Evolutionary conservation across 2,797 vertebrate species (phyloP), one percentile per base, ranked within the genome.

Genomic region (Sitta carolinensis): DNA sequence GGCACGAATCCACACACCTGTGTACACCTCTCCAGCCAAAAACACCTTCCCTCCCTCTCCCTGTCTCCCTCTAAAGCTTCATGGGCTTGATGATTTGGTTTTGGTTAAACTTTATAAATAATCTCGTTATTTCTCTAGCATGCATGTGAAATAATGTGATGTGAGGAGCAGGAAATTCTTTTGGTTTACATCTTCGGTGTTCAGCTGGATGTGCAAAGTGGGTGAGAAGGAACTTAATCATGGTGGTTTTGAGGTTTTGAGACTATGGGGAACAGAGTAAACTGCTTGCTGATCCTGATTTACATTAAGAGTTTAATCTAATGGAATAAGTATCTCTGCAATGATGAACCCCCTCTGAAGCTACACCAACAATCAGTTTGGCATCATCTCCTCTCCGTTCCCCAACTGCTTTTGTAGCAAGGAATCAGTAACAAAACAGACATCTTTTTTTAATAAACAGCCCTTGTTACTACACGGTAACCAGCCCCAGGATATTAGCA

Each of bases 221-320:
- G 68, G 62, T 93, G 87, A 96, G 74, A 94, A 94, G 34, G 72
- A 93, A 89, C 55, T 85, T 95, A 92, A 96, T 91, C 54, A 66
- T 0, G 0, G 94, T 85, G 80, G 83, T 55, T 95, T 96, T 82
- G 95, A 94, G 93, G 93, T 93, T 94, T 95, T 64, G 61, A 93
- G 89, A 92, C 57, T 79, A 92, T 9, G 50, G 43, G 42, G 42
- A 95, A 81, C 78, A 84, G 76, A 91, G 55, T 58, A 73, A 93
- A 91, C 86, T 92, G 59, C 38, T 87, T 92, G 68, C 81, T 84
- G 50, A 80, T 58, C 57, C 67, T 48, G 38, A 89, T 62, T 89
- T 94, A 58, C 57, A 52, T 51, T 64, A 54, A 42, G 51, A 84
- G 34, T 55, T 78, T 55, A 89, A 84, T 74, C 40, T 38, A 78